Conservation (phyloP, 2,888 invertebrate genomes). For the Chymomyza caudatula region DNA sequence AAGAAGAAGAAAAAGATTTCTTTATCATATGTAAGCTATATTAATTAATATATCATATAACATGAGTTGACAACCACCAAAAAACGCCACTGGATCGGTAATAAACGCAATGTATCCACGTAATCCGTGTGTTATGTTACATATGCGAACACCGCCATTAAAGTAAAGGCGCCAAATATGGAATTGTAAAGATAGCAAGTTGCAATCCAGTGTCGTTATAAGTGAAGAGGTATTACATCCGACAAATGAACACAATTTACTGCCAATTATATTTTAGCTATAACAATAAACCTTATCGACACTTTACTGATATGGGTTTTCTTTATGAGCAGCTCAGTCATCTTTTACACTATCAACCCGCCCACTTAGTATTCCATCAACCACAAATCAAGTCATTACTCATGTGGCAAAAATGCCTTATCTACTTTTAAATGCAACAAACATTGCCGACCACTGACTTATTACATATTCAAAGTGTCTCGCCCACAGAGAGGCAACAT, state of each 20-base stretch:
- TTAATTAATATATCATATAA: no score
- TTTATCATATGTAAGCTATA: no score
- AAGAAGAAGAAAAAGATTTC: no score
- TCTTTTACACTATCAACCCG: neutral
- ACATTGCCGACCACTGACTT: conserved; percentile 56
- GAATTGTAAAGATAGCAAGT: no score
- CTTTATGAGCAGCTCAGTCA: neutral
- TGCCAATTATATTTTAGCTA: neutral
- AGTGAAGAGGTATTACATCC: no score
- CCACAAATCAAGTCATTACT: conserved; percentile 53
- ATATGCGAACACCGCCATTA: no score
- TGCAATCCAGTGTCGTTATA: no score
- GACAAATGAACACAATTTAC: neutral
- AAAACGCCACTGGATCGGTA: no score
- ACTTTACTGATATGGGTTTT: neutral
- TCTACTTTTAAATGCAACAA: conserved; percentile 63
- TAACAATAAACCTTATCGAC: neutral
- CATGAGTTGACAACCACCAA: no score
- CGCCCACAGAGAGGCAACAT: conserved; percentile 55
- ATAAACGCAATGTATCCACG: no score
- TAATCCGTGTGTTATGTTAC: no score
- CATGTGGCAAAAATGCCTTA: conserved; percentile 53
- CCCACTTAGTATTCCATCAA: neutral
- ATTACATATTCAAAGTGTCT: conserved; percentile 65
- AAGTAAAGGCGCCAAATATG: no score